Percentiles rank a stretch among this genome's conserved stretches.
These are phyloP conservation scores for Neoniphon sammara DNA, from an alignment of 2,797 vertebrate species.

Conservation along the genomic window DNA sequence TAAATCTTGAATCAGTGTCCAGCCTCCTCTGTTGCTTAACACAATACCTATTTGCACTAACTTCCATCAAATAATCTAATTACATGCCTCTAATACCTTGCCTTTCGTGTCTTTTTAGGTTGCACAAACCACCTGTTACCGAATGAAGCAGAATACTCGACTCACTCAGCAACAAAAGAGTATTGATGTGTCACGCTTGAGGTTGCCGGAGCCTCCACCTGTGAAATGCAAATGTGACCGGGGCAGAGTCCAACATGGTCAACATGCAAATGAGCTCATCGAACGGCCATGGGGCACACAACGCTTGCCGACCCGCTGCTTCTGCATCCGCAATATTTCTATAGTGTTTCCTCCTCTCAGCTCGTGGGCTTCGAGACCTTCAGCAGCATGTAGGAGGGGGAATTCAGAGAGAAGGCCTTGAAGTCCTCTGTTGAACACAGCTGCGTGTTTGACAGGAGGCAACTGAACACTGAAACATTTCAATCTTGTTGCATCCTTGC, in stretches of 20 bases:
- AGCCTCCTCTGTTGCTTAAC: slow-evolving; percentile 25
- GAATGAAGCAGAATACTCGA: slow-evolving; percentile 35
- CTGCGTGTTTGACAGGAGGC: slow-evolving; percentile 27
- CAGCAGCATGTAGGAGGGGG: slow-evolving; percentile 28
- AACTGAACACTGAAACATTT: slow-evolving; percentile 24
- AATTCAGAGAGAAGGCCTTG: slow-evolving; percentile 57
- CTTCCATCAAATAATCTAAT: slow-evolving; percentile 55
- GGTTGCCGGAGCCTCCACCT: slow-evolving; percentile 57
- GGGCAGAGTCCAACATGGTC: slow-evolving; percentile 47
- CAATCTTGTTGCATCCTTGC: slow-evolving; percentile 17
- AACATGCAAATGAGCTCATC: slow-evolving; percentile 69
- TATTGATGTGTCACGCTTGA: slow-evolving; percentile 68
- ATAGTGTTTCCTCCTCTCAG: slow-evolving; percentile 9
- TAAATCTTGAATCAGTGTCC: slow-evolving; percentile 17
- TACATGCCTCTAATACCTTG: slow-evolving; percentile 55
- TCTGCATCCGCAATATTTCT: slow-evolving; percentile 26
- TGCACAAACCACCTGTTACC: slow-evolving; percentile 60
- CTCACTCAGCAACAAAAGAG: slow-evolving; percentile 66
- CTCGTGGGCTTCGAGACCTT: slow-evolving; percentile 16
- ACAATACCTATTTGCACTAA: slow-evolving; percentile 21
- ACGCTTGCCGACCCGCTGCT: slow-evolving; percentile 45
- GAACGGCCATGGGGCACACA: slow-evolving; percentile 37
- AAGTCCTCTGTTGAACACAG: slow-evolving; percentile 37
- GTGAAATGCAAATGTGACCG: slow-evolving; percentile 76
- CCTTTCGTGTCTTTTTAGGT: slow-evolving; percentile 34